A percentile compares a stretch with the other conserved stretches of the same genome.
These are phyloP conservation scores for Pseudorhombus dupliciocellatus DNA, from an alignment of 2,113 vertebrate species.

Conservation along the genomic window DNA sequence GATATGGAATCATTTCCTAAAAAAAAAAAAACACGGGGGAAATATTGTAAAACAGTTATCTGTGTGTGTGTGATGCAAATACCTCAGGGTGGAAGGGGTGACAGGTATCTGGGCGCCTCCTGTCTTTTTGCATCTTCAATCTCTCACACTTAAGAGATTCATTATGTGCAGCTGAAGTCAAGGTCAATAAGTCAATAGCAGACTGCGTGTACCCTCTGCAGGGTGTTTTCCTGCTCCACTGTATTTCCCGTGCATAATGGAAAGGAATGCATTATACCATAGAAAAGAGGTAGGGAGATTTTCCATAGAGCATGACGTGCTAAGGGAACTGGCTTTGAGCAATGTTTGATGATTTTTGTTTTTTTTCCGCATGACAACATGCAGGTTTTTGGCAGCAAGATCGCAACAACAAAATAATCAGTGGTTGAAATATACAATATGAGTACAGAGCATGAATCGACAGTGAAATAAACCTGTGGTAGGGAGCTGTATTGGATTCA, in stretches of 20 bases:
- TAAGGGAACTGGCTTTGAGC: conserved; percentile 3
- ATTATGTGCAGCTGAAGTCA: conserved; percentile 93
- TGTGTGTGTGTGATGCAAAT: conserved; percentile 24
- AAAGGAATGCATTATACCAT: conserved; percentile 24
- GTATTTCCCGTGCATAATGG: conserved; percentile 36
- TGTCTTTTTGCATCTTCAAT: conserved; percentile 96
- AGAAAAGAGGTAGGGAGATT: conserved; percentile 13
- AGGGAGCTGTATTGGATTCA: neutral
- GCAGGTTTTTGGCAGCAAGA: conserved; percentile 37
- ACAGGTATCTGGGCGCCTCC: conserved; percentile 95
- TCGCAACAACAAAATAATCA: conserved; percentile 54
- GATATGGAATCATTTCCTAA: conserved; percentile 12
- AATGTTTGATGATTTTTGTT: conserved; percentile 42
- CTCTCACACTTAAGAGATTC: conserved; percentile 98
- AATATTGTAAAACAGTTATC: neutral
- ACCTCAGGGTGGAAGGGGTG: conserved; percentile 97
- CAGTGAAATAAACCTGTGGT: conserved; percentile 7
- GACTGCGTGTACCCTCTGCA: conserved; percentile 19
- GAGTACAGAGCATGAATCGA: neutral
- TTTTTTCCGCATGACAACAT: conserved; percentile 48
- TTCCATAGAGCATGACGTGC: neutral
- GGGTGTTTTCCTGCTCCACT: conserved; percentile 33
- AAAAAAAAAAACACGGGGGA: neutral
- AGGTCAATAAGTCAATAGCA: conserved; percentile 71
- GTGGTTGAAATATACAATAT: conserved; percentile 16